These are phyloP conservation scores for Onychorhynchus coronatus DNA, from an alignment of 2,113 vertebrate genomes.

Conservation along the genomic window DNA sequence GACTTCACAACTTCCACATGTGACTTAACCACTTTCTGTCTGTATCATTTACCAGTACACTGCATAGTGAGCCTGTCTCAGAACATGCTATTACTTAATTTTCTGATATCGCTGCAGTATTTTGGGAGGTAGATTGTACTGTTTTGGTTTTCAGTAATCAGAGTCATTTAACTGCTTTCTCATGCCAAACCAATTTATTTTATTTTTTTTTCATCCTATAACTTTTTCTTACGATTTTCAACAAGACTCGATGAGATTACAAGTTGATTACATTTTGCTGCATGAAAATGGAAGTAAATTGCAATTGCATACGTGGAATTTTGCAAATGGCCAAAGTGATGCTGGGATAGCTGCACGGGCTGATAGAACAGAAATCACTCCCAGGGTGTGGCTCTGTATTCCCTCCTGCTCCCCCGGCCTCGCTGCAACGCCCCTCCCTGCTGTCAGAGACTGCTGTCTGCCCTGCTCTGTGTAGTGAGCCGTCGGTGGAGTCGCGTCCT, in stretches of 20 bases:
- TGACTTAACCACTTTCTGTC: not conserved
- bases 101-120: not conserved
- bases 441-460: not conserved
- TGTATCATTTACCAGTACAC: not conserved
- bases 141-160: not conserved
- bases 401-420: not conserved
- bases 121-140: not conserved
- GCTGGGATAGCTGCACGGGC: not conserved
- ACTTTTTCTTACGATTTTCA: not conserved
- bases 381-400: not conserved
- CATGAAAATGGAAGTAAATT: not conserved
- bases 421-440: rapidly evolving
- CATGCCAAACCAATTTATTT: not conserved
- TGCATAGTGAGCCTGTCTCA: not conserved
- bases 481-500: rapidly evolving
- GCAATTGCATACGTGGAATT: not conserved
- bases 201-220: not conserved
- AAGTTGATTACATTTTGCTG: not conserved
- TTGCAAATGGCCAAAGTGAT: not conserved
- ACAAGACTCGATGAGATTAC: not conserved
- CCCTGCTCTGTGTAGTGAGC: not conserved
- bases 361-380: not conserved
- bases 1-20: not conserved
- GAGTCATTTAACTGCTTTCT: not conserved
- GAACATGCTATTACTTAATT: not conserved